Percentiles rank a stretch among this genome's conserved stretches.
Evolutionary conservation across 2,888 invertebrate genomes (phyloP).

Genomic region (Scrobipalpa costella): DNA sequence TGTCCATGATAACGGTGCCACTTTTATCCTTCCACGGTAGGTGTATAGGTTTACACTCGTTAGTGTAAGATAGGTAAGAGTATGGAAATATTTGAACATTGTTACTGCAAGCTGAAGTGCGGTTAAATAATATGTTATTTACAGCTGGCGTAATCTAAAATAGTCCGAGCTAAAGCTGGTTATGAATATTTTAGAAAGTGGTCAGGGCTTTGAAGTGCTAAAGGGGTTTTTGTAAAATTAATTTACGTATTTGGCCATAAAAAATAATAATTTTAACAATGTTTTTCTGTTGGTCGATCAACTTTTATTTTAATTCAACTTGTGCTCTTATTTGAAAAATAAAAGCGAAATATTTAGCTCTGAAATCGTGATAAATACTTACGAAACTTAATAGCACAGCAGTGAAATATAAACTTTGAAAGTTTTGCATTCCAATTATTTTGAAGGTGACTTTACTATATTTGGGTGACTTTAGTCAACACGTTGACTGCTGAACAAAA

Average conservation of each 20-base stretch:
- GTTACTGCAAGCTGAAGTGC: not conserved
- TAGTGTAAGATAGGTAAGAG: not conserved
- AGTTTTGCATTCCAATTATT: constrained; percentile 12
- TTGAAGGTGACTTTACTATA: constrained; percentile 8
- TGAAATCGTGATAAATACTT: constrained; percentile 9
- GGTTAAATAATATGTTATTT: no score
- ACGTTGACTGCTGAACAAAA: not conserved
- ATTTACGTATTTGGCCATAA: no score
- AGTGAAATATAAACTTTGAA: not conserved
- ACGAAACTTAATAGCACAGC: constrained; percentile 1
- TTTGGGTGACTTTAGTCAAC: constrained; percentile 6
- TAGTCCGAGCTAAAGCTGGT: no score
- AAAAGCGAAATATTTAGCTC: not conserved
- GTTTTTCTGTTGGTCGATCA: no score
- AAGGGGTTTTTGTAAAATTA: no score
- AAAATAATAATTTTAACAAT: no score
- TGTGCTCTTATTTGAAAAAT: not conserved
- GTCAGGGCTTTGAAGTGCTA: no score
- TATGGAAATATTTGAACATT: not conserved
- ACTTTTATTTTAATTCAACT: not conserved
- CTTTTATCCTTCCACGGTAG: constrained; percentile 47
- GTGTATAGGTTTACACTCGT: constrained; percentile 2
- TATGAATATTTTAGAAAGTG: no score
- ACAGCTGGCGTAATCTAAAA: no score
- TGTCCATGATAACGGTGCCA: constrained; percentile 56